Percentiles rank a stretch among this genome's conserved stretches.
These are phyloP conservation scores for Sphenodon punctatus DNA, from an alignment of 2,797 vertebrate species.

Conservation along the genomic window DNA sequence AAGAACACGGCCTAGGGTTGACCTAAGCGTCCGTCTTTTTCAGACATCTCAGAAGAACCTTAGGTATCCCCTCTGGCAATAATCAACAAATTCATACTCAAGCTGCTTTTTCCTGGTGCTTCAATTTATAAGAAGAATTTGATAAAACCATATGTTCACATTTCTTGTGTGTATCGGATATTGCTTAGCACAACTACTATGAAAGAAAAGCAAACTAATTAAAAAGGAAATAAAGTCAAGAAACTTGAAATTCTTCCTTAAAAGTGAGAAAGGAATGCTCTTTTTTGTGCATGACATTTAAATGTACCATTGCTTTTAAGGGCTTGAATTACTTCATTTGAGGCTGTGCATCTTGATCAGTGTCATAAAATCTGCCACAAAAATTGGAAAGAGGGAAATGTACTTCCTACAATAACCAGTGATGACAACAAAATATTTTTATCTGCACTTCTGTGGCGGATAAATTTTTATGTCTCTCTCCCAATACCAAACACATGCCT, in stretches of 20 bases:
- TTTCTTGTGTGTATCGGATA: not conserved
- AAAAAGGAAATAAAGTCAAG: not conserved
- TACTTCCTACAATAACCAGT: not conserved
- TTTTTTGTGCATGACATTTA: not conserved
- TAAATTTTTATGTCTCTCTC: not conserved
- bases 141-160: not conserved
- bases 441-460: not conserved
- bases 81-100: not conserved
- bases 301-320: not conserved
- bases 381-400: not conserved
- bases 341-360: not conserved
- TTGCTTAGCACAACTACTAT: not conserved
- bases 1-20: too few relatives aligned
- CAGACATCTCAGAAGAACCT: not conserved
- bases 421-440: not conserved
- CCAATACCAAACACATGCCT: not conserved
- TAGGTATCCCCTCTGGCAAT: not conserved
- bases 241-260: not conserved
- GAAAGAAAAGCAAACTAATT: not conserved
- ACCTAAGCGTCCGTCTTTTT: too few relatives aligned
- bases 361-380: not conserved
- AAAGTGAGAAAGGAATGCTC: rapidly evolving
- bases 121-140: not conserved
- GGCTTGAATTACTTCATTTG: not conserved
- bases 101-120: not conserved